Evolutionary conservation across 1,140 invertebrate genomes (phyloP).

Genomic region (Yoshiicerus persimilis): DNA sequence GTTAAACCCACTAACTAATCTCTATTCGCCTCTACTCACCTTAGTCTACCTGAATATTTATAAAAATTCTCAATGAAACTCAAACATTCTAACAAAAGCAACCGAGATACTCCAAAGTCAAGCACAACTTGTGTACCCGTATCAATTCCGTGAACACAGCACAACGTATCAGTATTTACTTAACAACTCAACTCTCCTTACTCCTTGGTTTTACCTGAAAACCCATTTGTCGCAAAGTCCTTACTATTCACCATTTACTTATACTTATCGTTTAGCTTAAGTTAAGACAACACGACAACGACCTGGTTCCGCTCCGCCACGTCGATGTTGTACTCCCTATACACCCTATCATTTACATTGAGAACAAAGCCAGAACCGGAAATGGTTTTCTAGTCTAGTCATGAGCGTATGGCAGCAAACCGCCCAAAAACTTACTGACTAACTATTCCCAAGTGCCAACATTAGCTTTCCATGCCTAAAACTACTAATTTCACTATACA

Average conservation of each 20-base stretch:
- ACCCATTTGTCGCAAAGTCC: background rate
- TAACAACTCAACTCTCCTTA: background rate
- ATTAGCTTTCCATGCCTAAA: background rate
- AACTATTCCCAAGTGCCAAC: background rate
- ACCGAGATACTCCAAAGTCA: background rate
- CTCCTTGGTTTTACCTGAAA: background rate
- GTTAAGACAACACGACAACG: conserved; percentile 8
- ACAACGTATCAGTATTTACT: background rate
- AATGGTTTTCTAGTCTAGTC: background rate
- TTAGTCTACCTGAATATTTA: background rate
- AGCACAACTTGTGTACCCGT: no score
- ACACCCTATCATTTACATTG: background rate
- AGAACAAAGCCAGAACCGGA: background rate
- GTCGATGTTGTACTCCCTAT: background rate
- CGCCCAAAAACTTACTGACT: background rate
- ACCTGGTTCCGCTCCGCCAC: background rate
- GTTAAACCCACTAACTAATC: background rate
- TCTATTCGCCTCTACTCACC: background rate
- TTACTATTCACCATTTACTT: background rate
- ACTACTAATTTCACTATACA: background rate
- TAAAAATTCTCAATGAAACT: background rate
- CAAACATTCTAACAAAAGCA: background rate
- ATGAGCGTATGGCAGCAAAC: background rate
- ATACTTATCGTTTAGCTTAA: background rate
- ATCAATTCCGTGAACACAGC: background rate